These are phyloP conservation scores for Heliconius aoede DNA, from an alignment of 2,888 invertebrate genomes.

Conservation along the genomic window DNA sequence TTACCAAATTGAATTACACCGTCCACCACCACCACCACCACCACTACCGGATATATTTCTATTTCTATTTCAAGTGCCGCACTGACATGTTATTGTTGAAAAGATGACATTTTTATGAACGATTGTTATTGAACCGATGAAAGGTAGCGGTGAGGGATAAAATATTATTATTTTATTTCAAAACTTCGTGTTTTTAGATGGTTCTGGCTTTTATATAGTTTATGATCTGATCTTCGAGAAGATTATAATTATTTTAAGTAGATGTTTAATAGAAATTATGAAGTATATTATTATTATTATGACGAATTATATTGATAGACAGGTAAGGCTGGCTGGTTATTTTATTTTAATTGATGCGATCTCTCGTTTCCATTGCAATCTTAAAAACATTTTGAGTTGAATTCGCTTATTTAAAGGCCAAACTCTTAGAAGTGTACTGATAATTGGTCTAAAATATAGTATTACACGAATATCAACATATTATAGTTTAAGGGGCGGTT, in stretches of 20 bases:
- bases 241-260: conserved; percentile 4
- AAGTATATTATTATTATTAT: neutral
- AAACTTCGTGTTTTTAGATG: neutral
- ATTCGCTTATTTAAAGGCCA: neutral
- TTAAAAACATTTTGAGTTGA: too few relatives aligned
- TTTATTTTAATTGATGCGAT: too few relatives aligned
- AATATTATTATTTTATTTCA: conserved; percentile 4
- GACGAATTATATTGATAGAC: neutral
- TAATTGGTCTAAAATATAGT: neutral
- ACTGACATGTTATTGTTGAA: conserved; percentile 58
- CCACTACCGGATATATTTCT: conserved; percentile 66
- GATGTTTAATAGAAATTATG: neutral
- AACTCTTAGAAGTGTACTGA: neutral
- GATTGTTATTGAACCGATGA: conserved; percentile 41
- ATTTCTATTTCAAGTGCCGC: conserved; percentile 54
- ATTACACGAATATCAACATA: conserved; percentile 10
- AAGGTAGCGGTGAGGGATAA: conserved; percentile 9
- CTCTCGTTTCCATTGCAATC: too few relatives aligned
- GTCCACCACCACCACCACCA: conserved; percentile 72
- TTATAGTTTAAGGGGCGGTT: conserved; percentile 27
- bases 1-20: conserved; percentile 80
- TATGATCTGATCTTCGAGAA: neutral
- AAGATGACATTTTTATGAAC: conserved; percentile 47
- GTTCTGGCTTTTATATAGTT: neutral
- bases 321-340: neutral